These are phyloP conservation scores for Eupithecia subumbrata DNA, from an alignment of 2,888 invertebrate genomes.

Conservation along the genomic window DNA sequence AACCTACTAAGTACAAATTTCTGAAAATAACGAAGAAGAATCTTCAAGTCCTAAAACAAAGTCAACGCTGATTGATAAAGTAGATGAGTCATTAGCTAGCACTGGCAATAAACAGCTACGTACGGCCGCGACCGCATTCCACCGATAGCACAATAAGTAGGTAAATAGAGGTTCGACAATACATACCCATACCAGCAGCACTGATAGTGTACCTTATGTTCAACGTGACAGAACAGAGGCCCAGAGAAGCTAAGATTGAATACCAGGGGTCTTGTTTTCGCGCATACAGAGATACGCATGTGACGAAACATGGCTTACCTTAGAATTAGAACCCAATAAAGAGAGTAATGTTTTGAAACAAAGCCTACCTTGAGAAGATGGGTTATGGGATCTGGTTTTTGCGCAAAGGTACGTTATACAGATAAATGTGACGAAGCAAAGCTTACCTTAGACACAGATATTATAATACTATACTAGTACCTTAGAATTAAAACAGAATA, in stretches of 20 bases:
- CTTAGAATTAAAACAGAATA: too few relatives aligned
- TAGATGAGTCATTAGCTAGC: conserved; percentile 74
- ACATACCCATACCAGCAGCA: conserved; percentile 34
- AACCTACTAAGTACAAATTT: neutral
- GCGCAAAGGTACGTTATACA: too few relatives aligned
- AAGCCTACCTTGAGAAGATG: too few relatives aligned
- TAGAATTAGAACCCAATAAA: neutral
- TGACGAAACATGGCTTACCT: neutral
- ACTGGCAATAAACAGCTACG: conserved; percentile 63
- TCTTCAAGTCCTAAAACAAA: conserved; percentile 15
- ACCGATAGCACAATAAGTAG: conserved; percentile 66
- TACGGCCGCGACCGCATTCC: conserved; percentile 75
- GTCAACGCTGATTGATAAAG: conserved; percentile 65
- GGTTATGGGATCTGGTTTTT: too few relatives aligned
- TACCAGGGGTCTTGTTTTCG: neutral
- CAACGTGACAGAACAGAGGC: neutral
- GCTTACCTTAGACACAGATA: too few relatives aligned
- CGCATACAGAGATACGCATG: neutral
- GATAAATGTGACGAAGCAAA: too few relatives aligned
- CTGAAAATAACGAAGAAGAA: conserved; percentile 6
- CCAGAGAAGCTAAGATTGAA: neutral
- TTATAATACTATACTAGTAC: too few relatives aligned
- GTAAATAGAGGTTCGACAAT: conserved; percentile 58
- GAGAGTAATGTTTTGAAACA: neutral
- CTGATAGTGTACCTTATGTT: conserved; percentile 14